Evolutionary conservation across 2,888 invertebrate species (phyloP).

Genomic region (Dryobotodes eremita): DNA sequence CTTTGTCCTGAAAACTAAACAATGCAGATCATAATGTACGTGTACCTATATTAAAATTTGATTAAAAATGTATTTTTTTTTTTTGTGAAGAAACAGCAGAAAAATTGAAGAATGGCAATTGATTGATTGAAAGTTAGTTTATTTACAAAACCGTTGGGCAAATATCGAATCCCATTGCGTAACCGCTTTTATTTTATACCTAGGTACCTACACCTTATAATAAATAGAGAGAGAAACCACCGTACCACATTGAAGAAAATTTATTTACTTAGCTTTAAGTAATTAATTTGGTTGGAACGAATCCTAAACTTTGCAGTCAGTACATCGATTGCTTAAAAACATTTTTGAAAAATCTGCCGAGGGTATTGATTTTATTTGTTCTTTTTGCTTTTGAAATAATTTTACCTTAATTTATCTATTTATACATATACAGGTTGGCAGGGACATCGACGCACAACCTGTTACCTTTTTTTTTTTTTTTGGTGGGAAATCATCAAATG

Average conservation of each 20-base stretch:
- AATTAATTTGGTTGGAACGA: background rate
- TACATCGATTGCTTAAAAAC: background rate
- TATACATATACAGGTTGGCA: too few relatives aligned
- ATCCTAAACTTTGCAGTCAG: background rate
- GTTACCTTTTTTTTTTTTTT: too few relatives aligned
- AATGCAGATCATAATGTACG: background rate
- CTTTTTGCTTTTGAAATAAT: too few relatives aligned
- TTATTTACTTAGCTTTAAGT: background rate
- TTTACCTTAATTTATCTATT: too few relatives aligned
- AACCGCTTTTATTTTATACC: background rate
- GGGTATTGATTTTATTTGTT: too few relatives aligned
- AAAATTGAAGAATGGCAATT: background rate
- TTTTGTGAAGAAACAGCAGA: background rate
- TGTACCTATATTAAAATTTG: background rate
- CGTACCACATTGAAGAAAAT: background rate
- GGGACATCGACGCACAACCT: too few relatives aligned
- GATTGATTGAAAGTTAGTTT: background rate
- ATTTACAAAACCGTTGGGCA: background rate
- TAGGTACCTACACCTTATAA: background rate
- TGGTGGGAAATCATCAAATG: too few relatives aligned
- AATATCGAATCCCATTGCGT: background rate
- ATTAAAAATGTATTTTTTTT: conserved; percentile 14
- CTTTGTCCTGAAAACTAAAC: background rate
- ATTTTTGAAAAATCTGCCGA: background rate
- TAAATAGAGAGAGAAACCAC: background rate